Evolutionary conservation across 2,888 invertebrate species (phyloP).

Genomic region (Erannis defoliaria): DNA sequence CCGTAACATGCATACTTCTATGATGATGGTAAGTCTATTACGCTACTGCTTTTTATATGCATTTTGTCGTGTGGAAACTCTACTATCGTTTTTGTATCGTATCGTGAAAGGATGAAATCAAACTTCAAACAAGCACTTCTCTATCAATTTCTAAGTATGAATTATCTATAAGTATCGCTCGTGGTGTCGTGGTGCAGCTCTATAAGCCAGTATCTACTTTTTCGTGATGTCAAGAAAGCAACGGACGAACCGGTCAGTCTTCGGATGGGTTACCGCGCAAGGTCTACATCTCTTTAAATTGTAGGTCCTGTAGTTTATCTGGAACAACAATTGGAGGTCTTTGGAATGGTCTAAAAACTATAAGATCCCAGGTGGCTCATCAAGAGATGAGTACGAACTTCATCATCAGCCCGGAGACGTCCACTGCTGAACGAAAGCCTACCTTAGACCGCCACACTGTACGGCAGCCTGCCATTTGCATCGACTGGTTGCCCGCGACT

Average conservation of each 20-base stretch:
- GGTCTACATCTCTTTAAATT: no score
- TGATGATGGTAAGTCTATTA: slow-evolving; percentile 77
- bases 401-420: no score
- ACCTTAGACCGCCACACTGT: no score
- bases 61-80: neutral
- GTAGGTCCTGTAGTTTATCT: neutral
- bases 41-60: neutral
- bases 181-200: neutral
- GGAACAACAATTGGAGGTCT: neutral
- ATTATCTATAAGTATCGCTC: neutral
- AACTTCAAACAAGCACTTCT: neutral
- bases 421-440: no score
- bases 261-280: neutral
- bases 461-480: no score
- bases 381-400: no score
- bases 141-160: neutral
- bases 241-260: neutral
- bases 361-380: no score
- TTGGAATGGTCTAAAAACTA: neutral
- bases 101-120: neutral
- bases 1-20: slow-evolving; percentile 79
- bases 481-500: no score
- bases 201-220: neutral
- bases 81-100: neutral
- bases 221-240: neutral